phyloP scores from a whole-genome alignment of 1,140 invertebrate species.

The Charaxes varanes region DNA sequence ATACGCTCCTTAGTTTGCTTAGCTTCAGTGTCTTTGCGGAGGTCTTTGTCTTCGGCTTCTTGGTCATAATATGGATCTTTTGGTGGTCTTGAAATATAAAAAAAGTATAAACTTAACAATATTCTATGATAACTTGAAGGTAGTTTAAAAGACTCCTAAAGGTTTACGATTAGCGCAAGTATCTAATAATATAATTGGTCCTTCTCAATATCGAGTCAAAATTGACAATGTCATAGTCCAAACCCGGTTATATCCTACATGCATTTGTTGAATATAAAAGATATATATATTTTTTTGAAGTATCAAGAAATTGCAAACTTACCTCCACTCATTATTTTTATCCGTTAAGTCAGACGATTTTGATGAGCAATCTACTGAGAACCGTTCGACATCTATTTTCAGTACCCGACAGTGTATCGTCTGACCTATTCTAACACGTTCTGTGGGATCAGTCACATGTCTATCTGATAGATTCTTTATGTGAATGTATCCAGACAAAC shows the following conservation, averaged over 20 bases:
- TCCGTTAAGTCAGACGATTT: conserved; percentile 95
- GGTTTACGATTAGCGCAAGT: too few relatives aligned
- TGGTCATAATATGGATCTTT: conserved; percentile 95
- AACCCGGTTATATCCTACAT: too few relatives aligned
- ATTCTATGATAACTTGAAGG: too few relatives aligned
- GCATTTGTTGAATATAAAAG: too few relatives aligned
- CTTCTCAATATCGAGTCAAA: too few relatives aligned
- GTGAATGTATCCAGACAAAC: conserved; percentile 94
- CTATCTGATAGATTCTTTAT: conserved; percentile 97
- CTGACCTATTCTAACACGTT: conserved; percentile 90
- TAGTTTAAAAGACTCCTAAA: background rate
- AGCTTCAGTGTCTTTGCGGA: conserved; percentile 85
- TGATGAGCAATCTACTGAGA: conserved; percentile 95
- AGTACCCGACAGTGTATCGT: conserved; percentile 94
- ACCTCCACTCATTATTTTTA: conserved; percentile 93
- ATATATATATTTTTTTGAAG: too few relatives aligned
- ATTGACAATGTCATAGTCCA: too few relatives aligned
- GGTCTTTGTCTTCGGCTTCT: conserved; percentile 88
- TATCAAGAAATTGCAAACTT: conserved; percentile 31
- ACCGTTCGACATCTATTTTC: conserved; percentile 96
- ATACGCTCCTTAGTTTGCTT: conserved; percentile 87
- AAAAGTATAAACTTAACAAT: too few relatives aligned
- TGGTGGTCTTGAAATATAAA: conserved; percentile 77
- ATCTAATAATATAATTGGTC: too few relatives aligned
- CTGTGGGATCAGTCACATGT: conserved; percentile 93